Base-by-base conservation (phyloP, 2,797 vertebrate species). In the Myripristis murdjan region DNA sequence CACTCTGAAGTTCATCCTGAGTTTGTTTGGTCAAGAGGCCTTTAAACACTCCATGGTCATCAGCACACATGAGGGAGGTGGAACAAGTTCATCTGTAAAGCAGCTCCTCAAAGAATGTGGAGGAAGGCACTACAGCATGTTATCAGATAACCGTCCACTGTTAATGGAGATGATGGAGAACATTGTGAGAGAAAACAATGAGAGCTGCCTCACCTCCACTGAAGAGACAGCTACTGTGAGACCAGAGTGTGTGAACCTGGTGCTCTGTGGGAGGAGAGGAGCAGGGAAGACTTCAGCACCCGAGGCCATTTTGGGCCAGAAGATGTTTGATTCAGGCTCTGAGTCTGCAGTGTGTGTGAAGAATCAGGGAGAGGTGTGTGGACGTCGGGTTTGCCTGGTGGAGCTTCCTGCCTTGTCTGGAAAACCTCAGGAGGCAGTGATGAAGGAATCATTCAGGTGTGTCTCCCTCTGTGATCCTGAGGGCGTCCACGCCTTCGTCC, bases 391-490 rank as follows among this genome's bases (percentile, higher is more conserved):
- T 31, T 1, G 80, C 67, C 59, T 88, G 87, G 51, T 11, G 31
- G 1, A 91, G 22, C 72, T 90, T 67, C 57, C 91, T 82, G 59
- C 94, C 73, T 73, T 92, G 84, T 23, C 80, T 83, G 37, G 95
- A 47, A 49, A 69, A 70, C 44, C 72, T 75, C 71, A 24, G 67
- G 54, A 82, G 58, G 4, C 92, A 0, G 89, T 85, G 86, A 82
- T 90, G 67, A 87, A 93, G 75, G 93, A 95, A 85, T 95, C 94
- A 1, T 90, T 95, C 70, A 95, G 85, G 53, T 96, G 90, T 0
- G 2, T 79, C 55, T 75, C 70, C 64, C 77, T 73, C 66, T 80
- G 70, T 71, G 62, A 81, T 90, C 72, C 77, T 56, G 72, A 85
- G 73, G 75, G 95, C 91, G 41, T 95, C 94, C 53, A 84, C 5